A percentile compares a stretch with the other conserved stretches of the same genome.
These are phyloP conservation scores for Heterodera carotae DNA, from an alignment of 1,140 invertebrate genomes.

Conservation along the genomic window DNA sequence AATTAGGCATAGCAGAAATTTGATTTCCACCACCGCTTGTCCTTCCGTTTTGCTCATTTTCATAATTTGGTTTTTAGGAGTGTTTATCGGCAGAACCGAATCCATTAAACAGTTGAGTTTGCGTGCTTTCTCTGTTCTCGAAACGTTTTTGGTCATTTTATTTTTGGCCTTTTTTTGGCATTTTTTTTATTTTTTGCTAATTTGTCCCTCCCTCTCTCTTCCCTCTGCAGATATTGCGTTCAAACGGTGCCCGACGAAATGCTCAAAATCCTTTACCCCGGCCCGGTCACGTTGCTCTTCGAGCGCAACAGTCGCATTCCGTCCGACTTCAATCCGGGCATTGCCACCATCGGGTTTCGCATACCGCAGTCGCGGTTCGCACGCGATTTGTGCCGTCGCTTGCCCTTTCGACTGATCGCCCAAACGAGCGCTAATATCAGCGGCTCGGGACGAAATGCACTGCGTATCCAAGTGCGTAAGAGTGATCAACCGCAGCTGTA, in stretches of 20 bases:
- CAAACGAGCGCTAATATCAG: constrained; percentile 53
- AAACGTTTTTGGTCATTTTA: no score
- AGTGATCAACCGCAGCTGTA: no score
- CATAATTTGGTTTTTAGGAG: neutral
- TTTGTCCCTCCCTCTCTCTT: neutral
- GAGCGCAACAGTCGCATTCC: constrained; percentile 34
- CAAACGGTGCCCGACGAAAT: constrained; percentile 40
- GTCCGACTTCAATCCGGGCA: constrained; percentile 34
- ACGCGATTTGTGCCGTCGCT: constrained; percentile 35
- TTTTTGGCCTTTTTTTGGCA: neutral
- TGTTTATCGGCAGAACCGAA: constrained; percentile 15
- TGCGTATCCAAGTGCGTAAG: constrained; percentile 30
- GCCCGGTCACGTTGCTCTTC: constrained; percentile 46
- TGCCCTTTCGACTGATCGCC: constrained; percentile 35
- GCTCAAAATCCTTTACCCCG: constrained; percentile 40
- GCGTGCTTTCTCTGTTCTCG: neutral
- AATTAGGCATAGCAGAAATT: neutral
- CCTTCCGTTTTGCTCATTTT: neutral
- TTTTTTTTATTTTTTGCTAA: neutral
- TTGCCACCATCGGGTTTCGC: constrained; percentile 40
- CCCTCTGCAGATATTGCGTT: constrained; percentile 29
- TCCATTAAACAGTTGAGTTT: constrained; percentile 6
- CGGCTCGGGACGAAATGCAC: constrained; percentile 34
- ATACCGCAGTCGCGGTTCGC: constrained; percentile 44
- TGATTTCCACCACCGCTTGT: neutral